A percentile compares a stretch with the other conserved stretches of the same genome.
These are phyloP conservation scores for Rhombomys opimus DNA, from an alignment of 2,113 vertebrate species.

Conservation along the genomic window DNA sequence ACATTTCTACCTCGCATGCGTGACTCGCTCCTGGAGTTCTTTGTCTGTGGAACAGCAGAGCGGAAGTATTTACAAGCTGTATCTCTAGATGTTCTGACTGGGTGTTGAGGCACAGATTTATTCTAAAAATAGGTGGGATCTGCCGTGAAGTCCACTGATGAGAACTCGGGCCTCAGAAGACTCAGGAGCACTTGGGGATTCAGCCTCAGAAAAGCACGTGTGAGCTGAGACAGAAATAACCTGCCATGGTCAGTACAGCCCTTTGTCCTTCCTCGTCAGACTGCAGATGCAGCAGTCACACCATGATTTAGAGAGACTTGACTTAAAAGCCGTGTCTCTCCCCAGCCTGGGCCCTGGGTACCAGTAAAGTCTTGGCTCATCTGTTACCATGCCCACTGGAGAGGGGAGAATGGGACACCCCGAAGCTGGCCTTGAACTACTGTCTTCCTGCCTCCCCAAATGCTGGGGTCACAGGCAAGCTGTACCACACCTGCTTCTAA, in stretches of 20 bases:
- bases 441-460: background rate
- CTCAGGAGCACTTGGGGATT: background rate
- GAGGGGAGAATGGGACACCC: background rate
- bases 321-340: background rate
- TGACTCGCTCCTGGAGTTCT: background rate
- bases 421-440: background rate
- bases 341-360: background rate
- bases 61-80: background rate
- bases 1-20: background rate
- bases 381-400: background rate
- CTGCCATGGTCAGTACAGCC: background rate
- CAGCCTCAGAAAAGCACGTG: background rate
- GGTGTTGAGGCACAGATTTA: background rate
- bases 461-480: background rate
- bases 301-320: background rate
- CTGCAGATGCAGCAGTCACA: background rate
- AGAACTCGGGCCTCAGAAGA: background rate
- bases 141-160: background rate
- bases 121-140: background rate
- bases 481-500: background rate
- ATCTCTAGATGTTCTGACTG: background rate
- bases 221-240: background rate
- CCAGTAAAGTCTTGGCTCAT: background rate
- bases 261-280: background rate
- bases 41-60: background rate